Evolutionary conservation across 2,113 vertebrate genomes (phyloP).

Genomic region (Menura novaehollandiae): DNA sequence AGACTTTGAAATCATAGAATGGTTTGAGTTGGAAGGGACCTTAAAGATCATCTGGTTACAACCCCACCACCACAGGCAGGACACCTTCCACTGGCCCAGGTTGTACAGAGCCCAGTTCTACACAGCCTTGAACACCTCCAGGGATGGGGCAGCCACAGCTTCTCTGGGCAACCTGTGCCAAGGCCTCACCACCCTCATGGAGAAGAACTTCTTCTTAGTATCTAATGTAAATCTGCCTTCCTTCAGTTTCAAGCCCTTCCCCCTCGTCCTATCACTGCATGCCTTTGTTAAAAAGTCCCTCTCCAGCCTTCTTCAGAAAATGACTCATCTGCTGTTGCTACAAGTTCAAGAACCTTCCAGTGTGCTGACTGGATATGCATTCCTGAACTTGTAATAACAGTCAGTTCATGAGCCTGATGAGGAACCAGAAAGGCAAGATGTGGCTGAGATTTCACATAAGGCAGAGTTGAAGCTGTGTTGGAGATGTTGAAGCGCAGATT

Average conservation of each 20-base stretch:
- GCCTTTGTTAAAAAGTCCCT: background rate
- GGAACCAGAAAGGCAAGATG: background rate
- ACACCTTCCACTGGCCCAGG: background rate
- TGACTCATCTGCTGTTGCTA: background rate
- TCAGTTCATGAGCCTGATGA: background rate
- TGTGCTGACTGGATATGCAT: background rate
- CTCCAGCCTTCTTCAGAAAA: background rate
- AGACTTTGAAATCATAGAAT: background rate
- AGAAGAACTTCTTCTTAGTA: background rate
- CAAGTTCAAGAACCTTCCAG: background rate
- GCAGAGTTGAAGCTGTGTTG: background rate
- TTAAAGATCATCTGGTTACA: background rate
- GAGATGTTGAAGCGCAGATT: background rate
- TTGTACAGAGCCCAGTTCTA: background rate
- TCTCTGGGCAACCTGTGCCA: background rate
- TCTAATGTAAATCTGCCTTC: background rate
- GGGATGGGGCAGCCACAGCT: background rate
- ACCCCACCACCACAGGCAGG: too few relatives aligned
- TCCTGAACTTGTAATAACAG: background rate
- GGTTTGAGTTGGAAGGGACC: background rate
- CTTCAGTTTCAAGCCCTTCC: background rate
- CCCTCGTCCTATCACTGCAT: background rate
- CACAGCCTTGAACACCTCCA: background rate
- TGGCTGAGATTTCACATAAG: background rate
- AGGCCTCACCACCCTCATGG: background rate